phyloP scores from a whole-genome alignment of 92 coral and sea anemone species.

The Umimayanthus chanpuru region DNA sequence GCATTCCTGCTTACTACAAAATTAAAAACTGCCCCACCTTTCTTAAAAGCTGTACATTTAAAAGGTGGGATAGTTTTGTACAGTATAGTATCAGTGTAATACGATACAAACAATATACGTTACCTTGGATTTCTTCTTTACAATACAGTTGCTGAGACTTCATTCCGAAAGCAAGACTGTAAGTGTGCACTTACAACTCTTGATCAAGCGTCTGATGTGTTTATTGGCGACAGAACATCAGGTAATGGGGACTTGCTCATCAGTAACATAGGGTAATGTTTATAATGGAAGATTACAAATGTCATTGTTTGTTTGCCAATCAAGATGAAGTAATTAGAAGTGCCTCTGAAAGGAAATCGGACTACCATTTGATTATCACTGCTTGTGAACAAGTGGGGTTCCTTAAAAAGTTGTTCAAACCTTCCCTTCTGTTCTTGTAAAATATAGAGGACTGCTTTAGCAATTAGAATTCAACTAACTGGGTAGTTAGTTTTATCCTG shows the following conservation, averaged over 20 bases:
- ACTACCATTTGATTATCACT: neutral
- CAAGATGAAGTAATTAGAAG: neutral
- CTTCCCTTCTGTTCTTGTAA: no score
- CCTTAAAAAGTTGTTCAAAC: neutral
- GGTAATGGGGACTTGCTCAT: constrained; percentile 51
- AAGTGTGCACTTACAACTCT: constrained; percentile 56
- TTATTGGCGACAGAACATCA: constrained; percentile 90
- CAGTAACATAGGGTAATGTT: neutral
- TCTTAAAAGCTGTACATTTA: no score
- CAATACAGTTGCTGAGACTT: constrained; percentile 40
- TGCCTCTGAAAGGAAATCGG: neutral
- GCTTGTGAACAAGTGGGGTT: neutral
- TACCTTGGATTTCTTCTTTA: neutral
- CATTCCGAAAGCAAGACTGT: constrained; percentile 61
- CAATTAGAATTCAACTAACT: neutral
- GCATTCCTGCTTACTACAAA: neutral
- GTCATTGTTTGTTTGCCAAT: neutral
- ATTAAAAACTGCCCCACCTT: neutral
- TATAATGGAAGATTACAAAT: no score
- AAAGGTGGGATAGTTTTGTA: neutral
- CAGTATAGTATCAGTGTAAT: no score
- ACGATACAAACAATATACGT: neutral
- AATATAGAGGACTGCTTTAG: no score
- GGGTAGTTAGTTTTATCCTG: neutral
- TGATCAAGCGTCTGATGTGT: constrained; percentile 75